Conservation (phyloP, 92 coral and sea anemone species). For the Zoanthus sociatus region DNA sequence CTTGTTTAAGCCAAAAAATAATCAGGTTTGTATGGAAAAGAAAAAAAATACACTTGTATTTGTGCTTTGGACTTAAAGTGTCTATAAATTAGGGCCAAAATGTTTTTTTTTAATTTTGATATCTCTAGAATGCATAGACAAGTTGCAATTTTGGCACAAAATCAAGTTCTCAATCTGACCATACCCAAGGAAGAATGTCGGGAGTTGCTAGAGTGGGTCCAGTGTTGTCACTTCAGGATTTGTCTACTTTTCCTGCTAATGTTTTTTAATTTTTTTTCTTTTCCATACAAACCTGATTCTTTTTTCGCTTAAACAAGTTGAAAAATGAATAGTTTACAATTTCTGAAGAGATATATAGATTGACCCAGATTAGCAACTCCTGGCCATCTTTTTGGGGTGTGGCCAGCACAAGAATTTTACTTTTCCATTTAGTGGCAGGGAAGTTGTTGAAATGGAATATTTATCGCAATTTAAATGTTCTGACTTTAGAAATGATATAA, state of each 20-base stretch:
- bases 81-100: neutral
- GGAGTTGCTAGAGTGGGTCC: constrained; percentile 1
- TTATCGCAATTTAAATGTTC: constrained; percentile 4
- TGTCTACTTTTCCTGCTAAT: too few relatives aligned
- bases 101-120: too few relatives aligned
- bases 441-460: constrained; percentile 9
- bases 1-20: constrained; percentile 1
- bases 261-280: neutral
- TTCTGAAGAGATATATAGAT: neutral
- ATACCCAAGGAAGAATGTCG: constrained; percentile 9
- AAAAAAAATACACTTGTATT: too few relatives aligned
- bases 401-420: constrained; percentile 13
- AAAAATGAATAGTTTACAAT: constrained; percentile 14
- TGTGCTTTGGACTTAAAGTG: too few relatives aligned
- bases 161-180: neutral
- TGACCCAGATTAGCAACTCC: constrained; percentile 1
- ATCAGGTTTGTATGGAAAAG: neutral
- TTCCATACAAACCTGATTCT: neutral
- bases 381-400: neutral
- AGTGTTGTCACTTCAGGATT: constrained; percentile 9
- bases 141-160: neutral
- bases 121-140: too few relatives aligned
- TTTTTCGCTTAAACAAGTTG: constrained; percentile 1
- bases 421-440: neutral
- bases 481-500: neutral